A percentile compares a stretch with the other conserved stretches of the same genome.
Evolutionary conservation across 2,888 invertebrate genomes (phyloP).

Genomic region (Tiphia femorata): DNA sequence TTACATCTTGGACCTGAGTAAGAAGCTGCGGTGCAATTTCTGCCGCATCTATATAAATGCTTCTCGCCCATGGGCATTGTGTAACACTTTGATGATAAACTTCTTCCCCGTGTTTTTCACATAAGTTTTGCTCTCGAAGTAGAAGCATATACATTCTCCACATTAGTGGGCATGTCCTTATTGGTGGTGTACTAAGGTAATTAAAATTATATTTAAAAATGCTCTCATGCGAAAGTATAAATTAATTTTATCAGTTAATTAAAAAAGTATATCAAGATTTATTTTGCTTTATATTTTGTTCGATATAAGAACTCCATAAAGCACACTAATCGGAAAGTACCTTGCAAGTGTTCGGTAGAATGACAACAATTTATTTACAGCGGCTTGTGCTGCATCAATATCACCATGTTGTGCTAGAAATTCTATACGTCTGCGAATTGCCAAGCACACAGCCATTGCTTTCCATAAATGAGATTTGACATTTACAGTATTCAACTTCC

Average conservation of each 20-base stretch:
- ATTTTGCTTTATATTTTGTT: not conserved
- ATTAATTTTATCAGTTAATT: not conserved
- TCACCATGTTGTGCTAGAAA: slow-evolving; percentile 42
- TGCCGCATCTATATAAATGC: slow-evolving; percentile 77
- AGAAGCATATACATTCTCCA: slow-evolving; percentile 77
- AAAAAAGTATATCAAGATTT: not conserved
- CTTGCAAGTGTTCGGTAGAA: slow-evolving; percentile 56
- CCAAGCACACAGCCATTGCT: slow-evolving; percentile 56
- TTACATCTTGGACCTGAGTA: slow-evolving; percentile 79
- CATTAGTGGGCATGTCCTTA: slow-evolving; percentile 71
- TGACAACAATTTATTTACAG: slow-evolving; percentile 58
- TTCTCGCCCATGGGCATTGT: slow-evolving; percentile 64
- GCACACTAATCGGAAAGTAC: slow-evolving; percentile 34
- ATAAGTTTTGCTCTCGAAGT: slow-evolving; percentile 67
- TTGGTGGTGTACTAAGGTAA: slow-evolving; percentile 54
- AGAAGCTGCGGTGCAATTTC: slow-evolving; percentile 72
- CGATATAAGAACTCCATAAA: slow-evolving; percentile 4
- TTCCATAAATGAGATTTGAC: slow-evolving; percentile 49
- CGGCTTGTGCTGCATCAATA: slow-evolving; percentile 45
- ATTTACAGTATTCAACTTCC: slow-evolving; percentile 69
- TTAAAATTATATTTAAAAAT: not conserved
- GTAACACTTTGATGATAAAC: slow-evolving; percentile 60
- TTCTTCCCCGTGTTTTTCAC: slow-evolving; percentile 62
- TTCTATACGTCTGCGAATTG: slow-evolving; percentile 54
- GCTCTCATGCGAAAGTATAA: not conserved